Percentiles rank a stretch among this genome's conserved stretches.
Conservation (phyloP, 1,140 invertebrate genomes). For the Zaprionus camerounensis region DNA sequence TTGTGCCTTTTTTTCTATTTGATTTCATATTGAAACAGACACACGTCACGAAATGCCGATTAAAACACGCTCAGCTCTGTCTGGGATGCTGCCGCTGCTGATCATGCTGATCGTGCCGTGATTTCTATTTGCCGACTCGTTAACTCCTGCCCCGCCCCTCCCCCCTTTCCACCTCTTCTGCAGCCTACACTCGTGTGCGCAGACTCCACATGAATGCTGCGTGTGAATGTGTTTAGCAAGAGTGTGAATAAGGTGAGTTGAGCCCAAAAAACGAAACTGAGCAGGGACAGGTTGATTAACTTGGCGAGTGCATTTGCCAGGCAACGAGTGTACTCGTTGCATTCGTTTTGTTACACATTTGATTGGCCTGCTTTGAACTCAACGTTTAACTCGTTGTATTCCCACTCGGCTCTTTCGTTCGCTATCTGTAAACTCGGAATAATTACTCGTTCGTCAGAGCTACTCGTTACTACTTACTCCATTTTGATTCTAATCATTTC, state of each 20-base stretch:
- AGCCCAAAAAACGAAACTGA: slow-evolving; percentile 13
- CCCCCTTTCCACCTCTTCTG: not conserved
- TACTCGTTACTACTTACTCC: not conserved
- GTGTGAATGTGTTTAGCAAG: slow-evolving; percentile 17
- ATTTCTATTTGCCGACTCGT: slow-evolving; percentile 23
- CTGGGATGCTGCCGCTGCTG: slow-evolving; percentile 3
- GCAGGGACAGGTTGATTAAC: not conserved
- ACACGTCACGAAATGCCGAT: slow-evolving; percentile 43
- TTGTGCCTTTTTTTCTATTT: slow-evolving; percentile 10
- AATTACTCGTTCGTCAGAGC: not conserved
- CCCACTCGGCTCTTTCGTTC: not conserved
- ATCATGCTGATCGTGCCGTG: slow-evolving; percentile 19
- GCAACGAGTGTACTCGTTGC: not conserved
- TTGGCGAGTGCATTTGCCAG: slow-evolving; percentile 1
- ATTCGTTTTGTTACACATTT: not conserved
- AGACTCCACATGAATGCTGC: slow-evolving; percentile 10
- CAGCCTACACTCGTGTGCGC: no score
- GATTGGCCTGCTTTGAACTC: not conserved
- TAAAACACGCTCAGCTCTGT: slow-evolving; percentile 22
- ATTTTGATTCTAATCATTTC: not conserved
- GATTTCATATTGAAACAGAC: slow-evolving; percentile 42
- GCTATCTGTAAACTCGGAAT: not conserved
- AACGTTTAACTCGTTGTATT: not conserved
- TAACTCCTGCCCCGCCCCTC: not conserved
- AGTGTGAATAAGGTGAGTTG: not conserved